Percentiles rank a stretch among this genome's conserved stretches.
phyloP scores from a whole-genome alignment of 2,888 invertebrate species.

The Andrena flavipes region DNA sequence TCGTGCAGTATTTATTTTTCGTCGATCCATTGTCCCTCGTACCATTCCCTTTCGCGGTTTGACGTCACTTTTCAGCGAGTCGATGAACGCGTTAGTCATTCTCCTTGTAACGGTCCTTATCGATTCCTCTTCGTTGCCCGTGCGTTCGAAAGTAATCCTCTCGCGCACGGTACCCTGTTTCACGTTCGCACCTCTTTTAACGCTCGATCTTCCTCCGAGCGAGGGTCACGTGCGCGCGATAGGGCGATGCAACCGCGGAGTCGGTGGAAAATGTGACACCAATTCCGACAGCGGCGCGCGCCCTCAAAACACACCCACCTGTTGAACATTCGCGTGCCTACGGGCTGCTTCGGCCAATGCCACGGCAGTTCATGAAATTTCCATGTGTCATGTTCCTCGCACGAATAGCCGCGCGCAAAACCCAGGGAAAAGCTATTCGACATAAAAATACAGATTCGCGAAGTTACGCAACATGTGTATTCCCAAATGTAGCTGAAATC shows the following conservation, averaged over 20 bases:
- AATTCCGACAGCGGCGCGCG: neutral
- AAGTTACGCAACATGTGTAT: too few species aligned
- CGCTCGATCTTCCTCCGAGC: neutral
- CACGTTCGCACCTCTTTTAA: slow-evolving; percentile 1
- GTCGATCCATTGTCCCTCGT: slow-evolving; percentile 44
- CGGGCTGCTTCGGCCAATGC: slow-evolving; percentile 56
- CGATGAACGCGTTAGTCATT: slow-evolving; percentile 83
- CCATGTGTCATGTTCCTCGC: neutral
- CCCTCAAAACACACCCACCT: slow-evolving; percentile 65
- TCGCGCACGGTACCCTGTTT: neutral
- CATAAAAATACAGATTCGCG: too few species aligned
- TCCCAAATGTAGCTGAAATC: too few species aligned
- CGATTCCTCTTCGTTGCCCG: slow-evolving; percentile 44
- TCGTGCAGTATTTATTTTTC: slow-evolving; percentile 14
- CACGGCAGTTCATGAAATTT: slow-evolving; percentile 19
- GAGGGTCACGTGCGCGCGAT: slow-evolving; percentile 3
- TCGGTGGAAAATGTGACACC: slow-evolving; percentile 11
- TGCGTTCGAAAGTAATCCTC: slow-evolving; percentile 14
- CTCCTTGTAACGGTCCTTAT: slow-evolving; percentile 76
- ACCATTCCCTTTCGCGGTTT: slow-evolving; percentile 58
- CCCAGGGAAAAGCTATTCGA: too few species aligned
- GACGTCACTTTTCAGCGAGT: slow-evolving; percentile 81
- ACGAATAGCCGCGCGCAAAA: too few species aligned
- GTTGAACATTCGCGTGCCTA: slow-evolving; percentile 65
- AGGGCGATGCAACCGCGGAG: neutral